These are phyloP conservation scores for Lycia hirtaria DNA, from an alignment of 2,888 invertebrate genomes.

Conservation along the genomic window DNA sequence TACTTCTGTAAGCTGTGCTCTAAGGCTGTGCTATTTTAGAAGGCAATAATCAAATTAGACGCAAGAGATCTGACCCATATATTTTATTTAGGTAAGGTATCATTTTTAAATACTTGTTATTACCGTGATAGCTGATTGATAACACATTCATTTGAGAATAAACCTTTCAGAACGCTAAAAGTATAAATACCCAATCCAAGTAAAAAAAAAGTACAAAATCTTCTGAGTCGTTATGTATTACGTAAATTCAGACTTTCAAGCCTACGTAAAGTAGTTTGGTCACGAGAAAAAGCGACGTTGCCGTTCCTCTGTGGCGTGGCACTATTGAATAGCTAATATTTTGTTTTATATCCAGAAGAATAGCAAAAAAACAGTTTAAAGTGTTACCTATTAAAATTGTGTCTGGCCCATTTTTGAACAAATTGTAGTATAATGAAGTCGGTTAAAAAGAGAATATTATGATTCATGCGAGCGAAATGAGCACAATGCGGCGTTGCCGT, in stretches of 20 bases:
- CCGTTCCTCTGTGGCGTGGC: slow-evolving; percentile 5
- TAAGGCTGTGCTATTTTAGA: slow-evolving; percentile 30
- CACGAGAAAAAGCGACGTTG: slow-evolving; percentile 17
- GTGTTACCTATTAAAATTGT: neutral
- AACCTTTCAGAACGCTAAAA: no score
- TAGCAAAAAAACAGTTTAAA: neutral
- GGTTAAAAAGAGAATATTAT: neutral
- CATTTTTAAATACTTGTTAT: no score
- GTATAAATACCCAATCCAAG: no score
- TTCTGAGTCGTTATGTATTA: neutral
- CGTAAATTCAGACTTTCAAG: neutral
- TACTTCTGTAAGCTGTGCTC: slow-evolving; percentile 67
- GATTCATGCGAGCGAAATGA: slow-evolving; percentile 37
- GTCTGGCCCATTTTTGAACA: slow-evolving; percentile 7
- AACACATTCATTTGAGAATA: no score
- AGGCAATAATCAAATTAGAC: slow-evolving; percentile 1
- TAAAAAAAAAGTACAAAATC: no score
- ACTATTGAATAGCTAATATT: neutral
- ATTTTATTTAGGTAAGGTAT: neutral
- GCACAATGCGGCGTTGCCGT: slow-evolving; percentile 74
- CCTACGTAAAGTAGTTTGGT: neutral
- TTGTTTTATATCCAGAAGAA: neutral
- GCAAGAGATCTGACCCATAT: slow-evolving; percentile 8
- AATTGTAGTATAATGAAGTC: neutral
- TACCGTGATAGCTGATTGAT: no score